Evolutionary conservation across 2,113 vertebrate species (phyloP).

Genomic region (Thunnus maccoyii): DNA sequence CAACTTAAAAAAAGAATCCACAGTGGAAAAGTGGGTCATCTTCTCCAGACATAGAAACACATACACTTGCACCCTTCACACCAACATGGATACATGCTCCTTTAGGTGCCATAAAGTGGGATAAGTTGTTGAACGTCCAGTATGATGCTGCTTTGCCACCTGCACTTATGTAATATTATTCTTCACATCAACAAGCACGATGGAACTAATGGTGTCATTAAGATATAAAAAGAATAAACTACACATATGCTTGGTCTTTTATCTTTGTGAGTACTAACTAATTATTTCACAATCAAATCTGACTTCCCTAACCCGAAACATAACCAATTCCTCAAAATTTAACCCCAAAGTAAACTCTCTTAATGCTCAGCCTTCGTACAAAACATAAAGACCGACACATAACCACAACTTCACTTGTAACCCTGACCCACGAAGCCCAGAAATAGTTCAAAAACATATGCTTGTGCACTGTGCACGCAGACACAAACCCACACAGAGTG

Average conservation of each 20-base stretch:
- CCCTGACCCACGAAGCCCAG: neutral
- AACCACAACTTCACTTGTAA: neutral
- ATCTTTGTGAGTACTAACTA: neutral
- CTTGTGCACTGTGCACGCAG: constrained; percentile 8
- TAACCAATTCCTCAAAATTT: neutral
- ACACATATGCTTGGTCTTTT: neutral
- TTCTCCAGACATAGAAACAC: constrained; percentile 48
- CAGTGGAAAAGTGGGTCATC: constrained; percentile 72
- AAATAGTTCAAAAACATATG: neutral
- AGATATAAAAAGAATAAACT: neutral
- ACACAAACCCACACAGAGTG: constrained; percentile 38
- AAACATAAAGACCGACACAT: neutral
- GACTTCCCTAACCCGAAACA: neutral
- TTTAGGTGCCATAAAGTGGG: neutral
- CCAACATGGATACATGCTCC: neutral
- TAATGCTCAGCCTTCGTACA: neutral
- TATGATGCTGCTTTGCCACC: constrained; percentile 1
- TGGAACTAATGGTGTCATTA: neutral
- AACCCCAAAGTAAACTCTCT: neutral
- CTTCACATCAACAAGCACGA: neutral
- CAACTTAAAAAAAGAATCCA: constrained; percentile 64
- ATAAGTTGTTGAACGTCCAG: neutral
- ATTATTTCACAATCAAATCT: neutral
- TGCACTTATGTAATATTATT: neutral
- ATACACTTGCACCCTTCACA: constrained; percentile 1